These are phyloP conservation scores for Liposcelis brunnea DNA, from an alignment of 2,888 invertebrate genomes.

Conservation along the genomic window DNA sequence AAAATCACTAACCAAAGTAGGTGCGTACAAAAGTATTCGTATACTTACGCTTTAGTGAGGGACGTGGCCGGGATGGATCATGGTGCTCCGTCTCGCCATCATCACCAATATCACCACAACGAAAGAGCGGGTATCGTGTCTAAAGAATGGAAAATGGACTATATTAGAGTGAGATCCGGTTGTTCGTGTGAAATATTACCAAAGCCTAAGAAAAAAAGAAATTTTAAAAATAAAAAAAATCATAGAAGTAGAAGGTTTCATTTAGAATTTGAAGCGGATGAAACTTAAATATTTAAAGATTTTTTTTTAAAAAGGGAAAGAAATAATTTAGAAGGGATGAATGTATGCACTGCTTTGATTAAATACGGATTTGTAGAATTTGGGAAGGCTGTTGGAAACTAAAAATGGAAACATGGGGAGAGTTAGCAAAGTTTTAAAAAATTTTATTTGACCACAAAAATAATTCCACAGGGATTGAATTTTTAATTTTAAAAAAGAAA, in stretches of 20 bases:
- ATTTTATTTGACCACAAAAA: no score
- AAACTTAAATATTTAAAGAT: neutral
- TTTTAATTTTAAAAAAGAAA: no score
- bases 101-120: constrained; percentile 20
- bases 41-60: constrained; percentile 65
- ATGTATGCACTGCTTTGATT: neutral
- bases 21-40: constrained; percentile 70
- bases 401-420: no score
- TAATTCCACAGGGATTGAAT: no score
- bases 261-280: neutral
- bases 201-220: constrained; percentile 31
- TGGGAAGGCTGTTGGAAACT: no score
- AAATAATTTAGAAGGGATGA: neutral
- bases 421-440: no score
- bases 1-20: constrained; percentile 48
- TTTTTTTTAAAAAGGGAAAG: no score
- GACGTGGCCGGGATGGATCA: constrained; percentile 33
- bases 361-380: no score
- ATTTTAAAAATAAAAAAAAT: neutral
- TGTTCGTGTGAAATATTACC: constrained; percentile 65
- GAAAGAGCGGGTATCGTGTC: neutral
- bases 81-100: constrained; percentile 31
- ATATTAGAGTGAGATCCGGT: constrained; percentile 64
- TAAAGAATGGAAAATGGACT: constrained; percentile 57
- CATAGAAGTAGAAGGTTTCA: neutral